These are phyloP conservation scores for Pangasius sanitwongsei DNA, from an alignment of 2,797 vertebrate genomes.

Conservation along the genomic window DNA sequence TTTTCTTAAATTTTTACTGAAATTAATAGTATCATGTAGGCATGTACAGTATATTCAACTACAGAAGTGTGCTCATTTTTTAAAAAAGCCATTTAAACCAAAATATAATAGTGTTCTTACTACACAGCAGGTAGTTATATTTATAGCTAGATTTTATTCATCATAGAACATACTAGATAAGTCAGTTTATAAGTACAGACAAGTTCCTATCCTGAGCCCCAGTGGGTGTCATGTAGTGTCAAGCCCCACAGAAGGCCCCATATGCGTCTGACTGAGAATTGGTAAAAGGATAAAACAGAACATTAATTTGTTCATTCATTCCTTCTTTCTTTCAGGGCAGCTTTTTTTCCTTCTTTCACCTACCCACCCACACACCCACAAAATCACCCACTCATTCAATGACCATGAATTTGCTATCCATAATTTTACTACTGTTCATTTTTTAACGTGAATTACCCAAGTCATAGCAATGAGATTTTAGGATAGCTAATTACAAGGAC, in stretches of 20 bases:
- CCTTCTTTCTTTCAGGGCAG: no score
- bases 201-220: neutral
- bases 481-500: no score
- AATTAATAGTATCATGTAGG: neutral
- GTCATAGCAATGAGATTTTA: no score
- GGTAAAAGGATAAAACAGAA: neutral
- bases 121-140: neutral
- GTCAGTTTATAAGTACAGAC: neutral
- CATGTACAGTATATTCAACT: neutral
- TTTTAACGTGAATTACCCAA: neutral
- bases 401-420: no score
- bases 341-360: no score
- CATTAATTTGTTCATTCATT: neutral
- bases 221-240: neutral
- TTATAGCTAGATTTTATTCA: neutral
- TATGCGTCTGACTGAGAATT: neutral
- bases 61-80: neutral
- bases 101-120: neutral
- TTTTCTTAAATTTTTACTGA: neutral
- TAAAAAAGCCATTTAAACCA: neutral
- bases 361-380: no score
- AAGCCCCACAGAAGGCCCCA: no score
- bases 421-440: neutral
- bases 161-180: neutral
- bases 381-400: no score